These are phyloP conservation scores for Podiceps cristatus DNA, from an alignment of 2,113 vertebrate species.

Conservation along the genomic window DNA sequence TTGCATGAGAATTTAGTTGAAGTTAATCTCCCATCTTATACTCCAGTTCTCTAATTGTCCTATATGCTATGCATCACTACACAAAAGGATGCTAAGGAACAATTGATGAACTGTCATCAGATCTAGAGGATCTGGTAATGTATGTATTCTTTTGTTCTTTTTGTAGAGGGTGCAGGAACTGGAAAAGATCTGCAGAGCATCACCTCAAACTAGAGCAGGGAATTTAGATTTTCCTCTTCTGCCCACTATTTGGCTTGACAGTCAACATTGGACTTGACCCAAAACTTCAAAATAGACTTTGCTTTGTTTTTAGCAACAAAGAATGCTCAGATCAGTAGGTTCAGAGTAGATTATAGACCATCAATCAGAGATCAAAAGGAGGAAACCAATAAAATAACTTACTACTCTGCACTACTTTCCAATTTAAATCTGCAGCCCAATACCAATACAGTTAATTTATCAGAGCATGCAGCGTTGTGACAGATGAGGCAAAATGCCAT, in stretches of 20 bases:
- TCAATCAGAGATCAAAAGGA: slow-evolving; percentile 2
- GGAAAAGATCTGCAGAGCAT: not conserved
- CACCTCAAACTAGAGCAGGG: not conserved
- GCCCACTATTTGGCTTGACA: not conserved
- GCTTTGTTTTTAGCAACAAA: not conserved
- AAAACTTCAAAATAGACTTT: not conserved
- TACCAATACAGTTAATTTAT: slow-evolving; percentile 38
- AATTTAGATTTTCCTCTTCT: not conserved
- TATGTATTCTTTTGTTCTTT: not conserved
- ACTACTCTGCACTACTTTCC: not conserved
- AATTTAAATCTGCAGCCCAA: not conserved
- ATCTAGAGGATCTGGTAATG: not conserved
- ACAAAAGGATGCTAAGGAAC: not conserved
- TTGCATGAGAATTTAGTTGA: not conserved
- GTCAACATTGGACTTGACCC: not conserved
- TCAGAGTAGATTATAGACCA: slow-evolving; percentile 36
- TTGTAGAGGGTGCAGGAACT: not conserved
- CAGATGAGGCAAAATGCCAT: not conserved
- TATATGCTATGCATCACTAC: not conserved
- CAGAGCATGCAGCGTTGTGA: not conserved
- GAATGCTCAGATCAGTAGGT: not conserved
- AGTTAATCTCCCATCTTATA: not conserved
- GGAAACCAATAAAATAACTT: slow-evolving; percentile 34
- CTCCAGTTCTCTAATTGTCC: not conserved
- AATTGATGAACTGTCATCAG: not conserved